Conservation (phyloP, 2,888 invertebrate species). For the Adelognathus sp. region DNA sequence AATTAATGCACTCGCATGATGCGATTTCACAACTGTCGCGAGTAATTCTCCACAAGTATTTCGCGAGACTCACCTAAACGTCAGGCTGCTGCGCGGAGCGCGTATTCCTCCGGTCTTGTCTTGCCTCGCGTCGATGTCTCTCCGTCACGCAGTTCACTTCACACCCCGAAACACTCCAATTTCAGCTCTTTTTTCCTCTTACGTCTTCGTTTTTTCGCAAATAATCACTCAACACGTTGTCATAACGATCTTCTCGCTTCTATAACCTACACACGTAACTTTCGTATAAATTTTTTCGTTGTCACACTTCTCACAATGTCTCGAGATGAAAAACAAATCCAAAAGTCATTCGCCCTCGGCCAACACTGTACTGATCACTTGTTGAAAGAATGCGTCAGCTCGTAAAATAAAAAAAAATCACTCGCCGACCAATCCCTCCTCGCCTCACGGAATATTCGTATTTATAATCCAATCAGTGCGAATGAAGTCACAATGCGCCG, state of each 20-base stretch:
- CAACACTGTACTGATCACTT: background rate
- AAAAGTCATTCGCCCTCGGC: background rate
- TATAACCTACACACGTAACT: no score
- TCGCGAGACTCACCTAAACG: constrained; percentile 67
- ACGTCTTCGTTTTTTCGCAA: background rate
- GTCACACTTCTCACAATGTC: constrained; percentile 4
- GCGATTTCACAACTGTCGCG: background rate
- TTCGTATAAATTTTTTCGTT: no score
- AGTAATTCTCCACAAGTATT: background rate
- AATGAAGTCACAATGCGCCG: background rate
- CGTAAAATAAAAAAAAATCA: background rate
- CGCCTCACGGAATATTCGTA: background rate
- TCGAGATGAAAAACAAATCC: background rate
- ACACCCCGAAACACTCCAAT: constrained; percentile 69
- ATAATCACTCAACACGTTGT: constrained; percentile 23
- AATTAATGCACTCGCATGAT: constrained; percentile 10
- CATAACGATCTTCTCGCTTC: background rate
- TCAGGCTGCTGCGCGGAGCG: constrained; percentile 54
- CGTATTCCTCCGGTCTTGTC: constrained; percentile 68
- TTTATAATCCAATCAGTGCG: background rate
- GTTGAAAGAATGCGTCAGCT: background rate
- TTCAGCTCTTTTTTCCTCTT: background rate
- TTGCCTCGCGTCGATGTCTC: constrained; percentile 73
- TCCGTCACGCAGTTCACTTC: constrained; percentile 69
- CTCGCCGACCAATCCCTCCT: background rate